Conservation (phyloP, 2,113 vertebrate genomes). For the Phaethon lepturus region DNA sequence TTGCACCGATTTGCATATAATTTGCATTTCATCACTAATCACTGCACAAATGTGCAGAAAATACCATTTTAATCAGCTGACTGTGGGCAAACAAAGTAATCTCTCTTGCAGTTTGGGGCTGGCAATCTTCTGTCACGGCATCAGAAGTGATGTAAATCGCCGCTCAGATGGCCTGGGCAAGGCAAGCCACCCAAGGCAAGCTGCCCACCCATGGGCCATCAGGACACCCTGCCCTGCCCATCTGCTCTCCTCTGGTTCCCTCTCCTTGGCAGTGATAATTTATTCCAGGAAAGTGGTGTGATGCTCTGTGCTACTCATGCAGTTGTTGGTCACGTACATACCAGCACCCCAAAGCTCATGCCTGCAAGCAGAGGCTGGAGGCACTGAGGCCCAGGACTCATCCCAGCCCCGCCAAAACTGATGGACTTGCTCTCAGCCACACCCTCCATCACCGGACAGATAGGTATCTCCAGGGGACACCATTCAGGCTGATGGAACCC, state of each 20-base stretch:
- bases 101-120: not conserved
- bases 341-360: not conserved
- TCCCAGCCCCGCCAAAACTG: not conserved
- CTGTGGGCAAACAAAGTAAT: conserved; percentile 28
- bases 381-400: not conserved
- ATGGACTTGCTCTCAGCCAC: not conserved
- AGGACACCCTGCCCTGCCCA: not conserved
- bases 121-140: not conserved
- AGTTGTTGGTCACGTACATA: not conserved
- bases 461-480: not conserved
- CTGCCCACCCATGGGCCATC: not conserved
- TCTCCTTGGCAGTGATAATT: not conserved
- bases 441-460: not conserved
- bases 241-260: not conserved
- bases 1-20: conserved; percentile 37
- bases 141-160: not conserved
- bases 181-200: not conserved
- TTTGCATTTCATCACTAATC: conserved; percentile 46
- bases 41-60: not conserved
- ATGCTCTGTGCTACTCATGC: not conserved
- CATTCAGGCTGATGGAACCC: not conserved
- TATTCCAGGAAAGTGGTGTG: not conserved
- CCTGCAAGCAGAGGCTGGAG: not conserved
- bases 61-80: not conserved
- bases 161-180: not conserved